These are phyloP conservation scores for Icerya purchasi DNA, from an alignment of 2,888 invertebrate genomes.

Conservation along the genomic window DNA sequence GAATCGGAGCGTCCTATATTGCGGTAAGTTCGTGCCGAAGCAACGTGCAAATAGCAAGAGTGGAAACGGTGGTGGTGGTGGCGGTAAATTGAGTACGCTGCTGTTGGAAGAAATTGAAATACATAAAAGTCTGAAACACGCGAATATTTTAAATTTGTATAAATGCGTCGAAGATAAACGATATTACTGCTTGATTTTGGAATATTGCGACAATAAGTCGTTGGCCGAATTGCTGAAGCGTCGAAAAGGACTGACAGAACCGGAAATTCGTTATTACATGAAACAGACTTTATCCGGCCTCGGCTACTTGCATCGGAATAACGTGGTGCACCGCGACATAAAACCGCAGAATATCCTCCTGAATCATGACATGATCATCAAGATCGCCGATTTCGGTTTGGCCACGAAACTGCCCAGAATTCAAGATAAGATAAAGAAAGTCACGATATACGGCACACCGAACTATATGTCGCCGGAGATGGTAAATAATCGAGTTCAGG, in stretches of 20 bases:
- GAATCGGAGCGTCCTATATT: not conserved
- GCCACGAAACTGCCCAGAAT: not conserved
- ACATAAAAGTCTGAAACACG: slow-evolving; percentile 6
- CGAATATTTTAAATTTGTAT: slow-evolving; percentile 7
- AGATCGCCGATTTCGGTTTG: slow-evolving; percentile 10
- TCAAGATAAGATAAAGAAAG: slow-evolving; percentile 5
- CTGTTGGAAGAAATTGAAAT: slow-evolving; percentile 7
- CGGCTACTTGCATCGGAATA: slow-evolving; percentile 7
- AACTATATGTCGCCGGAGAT: slow-evolving; percentile 11
- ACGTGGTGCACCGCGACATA: slow-evolving; percentile 9
- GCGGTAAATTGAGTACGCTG: too few species aligned
- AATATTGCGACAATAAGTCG: slow-evolving; percentile 10
- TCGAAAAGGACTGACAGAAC: slow-evolving; percentile 6
- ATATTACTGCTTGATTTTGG: slow-evolving; percentile 7
- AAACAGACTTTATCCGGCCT: slow-evolving; percentile 6
- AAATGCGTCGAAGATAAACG: slow-evolving; percentile 8
- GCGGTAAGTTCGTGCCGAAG: not conserved
- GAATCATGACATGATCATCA: slow-evolving; percentile 6
- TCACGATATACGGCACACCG: slow-evolving; percentile 10
- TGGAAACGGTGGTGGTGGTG: not conserved
- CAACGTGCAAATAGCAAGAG: not conserved
- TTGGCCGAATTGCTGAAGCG: slow-evolving; percentile 9
- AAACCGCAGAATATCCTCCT: slow-evolving; percentile 11
- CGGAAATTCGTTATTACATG: slow-evolving; percentile 10
- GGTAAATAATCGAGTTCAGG: slow-evolving; percentile 3